A percentile compares a stretch with the other conserved stretches of the same genome.
Evolutionary conservation across 2,113 vertebrate genomes (phyloP).

Genomic region (Oncorhynchus masou): DNA sequence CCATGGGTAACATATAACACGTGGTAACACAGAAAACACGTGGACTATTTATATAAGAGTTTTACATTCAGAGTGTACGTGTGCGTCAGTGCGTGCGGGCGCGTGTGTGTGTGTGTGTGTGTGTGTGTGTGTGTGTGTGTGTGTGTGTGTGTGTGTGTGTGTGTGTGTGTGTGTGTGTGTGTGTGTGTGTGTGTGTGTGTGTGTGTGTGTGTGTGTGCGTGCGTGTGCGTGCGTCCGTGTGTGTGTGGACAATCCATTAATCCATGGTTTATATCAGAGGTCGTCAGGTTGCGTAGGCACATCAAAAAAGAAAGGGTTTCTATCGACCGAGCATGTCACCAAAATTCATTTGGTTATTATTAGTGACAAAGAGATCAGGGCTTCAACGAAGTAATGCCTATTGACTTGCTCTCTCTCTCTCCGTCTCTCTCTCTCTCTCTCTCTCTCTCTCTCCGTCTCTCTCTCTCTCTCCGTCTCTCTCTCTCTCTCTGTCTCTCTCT

Average conservation of each 20-base stretch:
- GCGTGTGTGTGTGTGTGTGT: background rate
- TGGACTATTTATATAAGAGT: background rate
- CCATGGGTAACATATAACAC: background rate
- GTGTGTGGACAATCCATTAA: background rate
- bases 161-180: background rate
- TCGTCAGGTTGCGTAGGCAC: background rate
- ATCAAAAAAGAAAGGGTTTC: background rate
- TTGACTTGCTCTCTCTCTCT: background rate
- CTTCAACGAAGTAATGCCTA: background rate
- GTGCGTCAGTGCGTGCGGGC: background rate
- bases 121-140: background rate
- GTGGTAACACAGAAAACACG: slow-evolving; percentile 2
- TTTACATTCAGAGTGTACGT: background rate
- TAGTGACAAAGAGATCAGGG: background rate
- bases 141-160: background rate
- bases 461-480: background rate
- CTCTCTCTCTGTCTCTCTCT: background rate
- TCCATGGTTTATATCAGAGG: background rate
- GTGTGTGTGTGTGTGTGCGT: background rate
- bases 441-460: background rate
- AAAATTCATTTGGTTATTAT: slow-evolving; percentile 3
- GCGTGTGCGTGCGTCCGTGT: background rate
- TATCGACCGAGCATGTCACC: background rate
- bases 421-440: background rate
- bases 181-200: background rate